Conservation (phyloP, 64 coral and sea anemone genomes). For the Stylophora pistillata region DNA sequence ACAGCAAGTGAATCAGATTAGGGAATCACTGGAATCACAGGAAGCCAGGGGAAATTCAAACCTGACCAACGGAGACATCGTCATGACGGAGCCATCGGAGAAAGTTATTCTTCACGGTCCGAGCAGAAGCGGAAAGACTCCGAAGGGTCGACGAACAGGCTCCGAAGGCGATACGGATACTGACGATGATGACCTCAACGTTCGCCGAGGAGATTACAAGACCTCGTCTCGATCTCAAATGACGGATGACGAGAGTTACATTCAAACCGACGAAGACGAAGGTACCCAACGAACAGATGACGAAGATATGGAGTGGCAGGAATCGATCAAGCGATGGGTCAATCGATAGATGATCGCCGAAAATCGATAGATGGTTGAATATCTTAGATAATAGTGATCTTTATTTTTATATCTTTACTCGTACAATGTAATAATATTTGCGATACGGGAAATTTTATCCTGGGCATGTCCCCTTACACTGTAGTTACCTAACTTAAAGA, state of each 20-base stretch:
- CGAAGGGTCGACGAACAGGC: conserved; percentile 22
- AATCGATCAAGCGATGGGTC: conserved; percentile 91
- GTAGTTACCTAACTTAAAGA: too few species aligned
- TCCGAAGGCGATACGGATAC: conserved; percentile 55
- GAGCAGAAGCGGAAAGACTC: conserved; percentile 40
- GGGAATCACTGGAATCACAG: conserved; percentile 66
- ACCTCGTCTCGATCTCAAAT: conserved; percentile 62
- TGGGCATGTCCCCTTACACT: too few species aligned
- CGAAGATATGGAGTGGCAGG: conserved; percentile 93
- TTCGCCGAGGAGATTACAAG: conserved; percentile 41
- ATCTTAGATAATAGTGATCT: conserved; percentile 16
- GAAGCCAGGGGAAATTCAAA: conserved; percentile 43
- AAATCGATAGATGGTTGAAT: conserved; percentile 51
- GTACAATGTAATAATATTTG: neutral
- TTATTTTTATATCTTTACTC: conserved; percentile 35
- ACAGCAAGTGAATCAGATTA: conserved; percentile 88
- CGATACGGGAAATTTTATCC: too few species aligned
- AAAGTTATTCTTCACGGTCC: conserved; percentile 56
- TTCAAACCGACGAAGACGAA: conserved; percentile 95
- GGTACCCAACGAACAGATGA: conserved; percentile 85
- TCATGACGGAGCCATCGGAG: conserved; percentile 5
- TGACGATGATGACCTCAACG: conserved; percentile 71
- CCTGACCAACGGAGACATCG: conserved; percentile 76
- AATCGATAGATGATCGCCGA: conserved; percentile 72
- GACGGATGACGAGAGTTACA: conserved; percentile 94